Evolutionary conservation across 2,888 invertebrate species (phyloP), one percentile per base, ranked within the genome.

Genomic region (Zaprionus bogoriensis): DNA sequence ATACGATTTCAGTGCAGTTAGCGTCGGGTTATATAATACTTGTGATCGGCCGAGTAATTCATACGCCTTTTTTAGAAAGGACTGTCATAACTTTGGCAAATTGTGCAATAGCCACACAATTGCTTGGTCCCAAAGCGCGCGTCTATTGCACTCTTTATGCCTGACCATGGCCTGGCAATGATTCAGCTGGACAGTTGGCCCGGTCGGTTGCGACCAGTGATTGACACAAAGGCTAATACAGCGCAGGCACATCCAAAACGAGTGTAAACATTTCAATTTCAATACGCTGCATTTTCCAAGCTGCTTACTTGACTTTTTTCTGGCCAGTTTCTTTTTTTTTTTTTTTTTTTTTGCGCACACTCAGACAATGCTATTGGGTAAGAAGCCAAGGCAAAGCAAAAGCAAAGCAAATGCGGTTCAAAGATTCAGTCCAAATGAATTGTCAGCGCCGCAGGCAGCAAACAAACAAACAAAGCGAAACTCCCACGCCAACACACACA

Each of bases 41-140:
- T 17, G 9, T 45, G 39, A 39, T 38, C n/a, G 39, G 55, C 55
- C 59, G 22, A 69, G 78, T 81, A 80, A 84, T 68, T 71, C 57
- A 84, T 68, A 72, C 73, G 74, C 65, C 74, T 70, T 70, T 73
- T 74, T 76, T 76, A 74, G 76, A 76, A 76, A 76, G 76, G 76
- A 74, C 57, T 75, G 72, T 72, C 76, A 74, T 71, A 70, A 65
- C 46, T 51, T 17, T 50, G 45, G 50, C 53, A 59, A 55, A 71
- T 69, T 27, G 20, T 67, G 74, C 74, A 74, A 74, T 48, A 72
- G 57, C 72, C 48, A 38, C 65, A 39, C 42, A 39, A 61, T 66
- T 54, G 45, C 32, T 38, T 53, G 53, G 27, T 14, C 30, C 22
- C n/a, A n/a, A 59, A 58, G 53, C 36, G 36, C 4, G 20, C 22